Evolutionary conservation across 64 coral and sea anemone genomes (phyloP).

Genomic region (Dendronephthya gigantea): DNA sequence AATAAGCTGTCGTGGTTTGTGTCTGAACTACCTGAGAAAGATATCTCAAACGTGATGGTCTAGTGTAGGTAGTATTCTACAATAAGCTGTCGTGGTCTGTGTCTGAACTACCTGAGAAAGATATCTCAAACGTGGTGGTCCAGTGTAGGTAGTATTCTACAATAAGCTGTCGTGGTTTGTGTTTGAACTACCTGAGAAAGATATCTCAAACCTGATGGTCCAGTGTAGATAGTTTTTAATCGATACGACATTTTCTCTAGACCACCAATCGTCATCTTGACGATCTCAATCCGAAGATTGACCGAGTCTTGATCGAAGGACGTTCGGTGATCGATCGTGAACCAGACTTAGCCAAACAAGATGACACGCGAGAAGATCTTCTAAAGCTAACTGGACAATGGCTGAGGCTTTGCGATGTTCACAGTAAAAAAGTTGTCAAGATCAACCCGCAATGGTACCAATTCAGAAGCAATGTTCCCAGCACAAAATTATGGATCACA

Average conservation of each 20-base stretch:
- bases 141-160: no score
- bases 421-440: slow-evolving; percentile 56
- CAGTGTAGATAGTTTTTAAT: background rate
- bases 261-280: background rate
- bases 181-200: no score
- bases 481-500: slow-evolving; percentile 55
- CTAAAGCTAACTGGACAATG: slow-evolving; percentile 77
- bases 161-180: no score
- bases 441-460: slow-evolving; percentile 88
- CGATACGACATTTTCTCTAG: background rate
- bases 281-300: background rate
- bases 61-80: no score
- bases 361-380: slow-evolving; percentile 64
- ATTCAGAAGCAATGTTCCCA: slow-evolving; percentile 68
- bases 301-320: background rate
- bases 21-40: no score
- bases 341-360: background rate
- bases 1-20: no score
- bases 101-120: no score
- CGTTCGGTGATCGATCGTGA: background rate
- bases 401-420: slow-evolving; percentile 80
- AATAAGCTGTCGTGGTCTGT: no score
- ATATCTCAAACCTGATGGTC: no score
- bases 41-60: no score
- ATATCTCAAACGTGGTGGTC: no score